Conservation (phyloP, 2,797 vertebrate genomes). For the Botia kubotai region DNA sequence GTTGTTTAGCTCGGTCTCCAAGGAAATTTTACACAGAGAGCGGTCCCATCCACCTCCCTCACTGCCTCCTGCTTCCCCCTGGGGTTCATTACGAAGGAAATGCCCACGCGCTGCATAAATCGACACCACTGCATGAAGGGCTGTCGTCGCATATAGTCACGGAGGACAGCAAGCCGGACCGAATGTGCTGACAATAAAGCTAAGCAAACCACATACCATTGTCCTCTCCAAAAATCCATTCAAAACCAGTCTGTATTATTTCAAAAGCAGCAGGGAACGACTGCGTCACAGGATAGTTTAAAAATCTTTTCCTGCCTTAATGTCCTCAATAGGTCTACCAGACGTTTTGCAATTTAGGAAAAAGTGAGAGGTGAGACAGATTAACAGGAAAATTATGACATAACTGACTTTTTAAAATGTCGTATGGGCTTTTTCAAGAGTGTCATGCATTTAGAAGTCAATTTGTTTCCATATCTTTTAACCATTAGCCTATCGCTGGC, state of each 20-base stretch:
- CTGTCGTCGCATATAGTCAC: slow-evolving; percentile 35
- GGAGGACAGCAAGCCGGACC: slow-evolving; percentile 6
- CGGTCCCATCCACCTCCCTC: slow-evolving; percentile 40
- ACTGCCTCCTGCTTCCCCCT: slow-evolving; percentile 35
- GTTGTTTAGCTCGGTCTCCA: slow-evolving; percentile 44
- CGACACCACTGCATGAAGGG: slow-evolving; percentile 51
- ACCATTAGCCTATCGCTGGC: too few species aligned
- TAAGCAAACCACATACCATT: slow-evolving; percentile 21
- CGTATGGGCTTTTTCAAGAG: not conserved
- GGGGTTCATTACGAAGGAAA: slow-evolving; percentile 60
- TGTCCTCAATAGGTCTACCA: not conserved
- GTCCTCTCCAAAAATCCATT: slow-evolving; percentile 35
- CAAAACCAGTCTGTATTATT: slow-evolving; percentile 16
- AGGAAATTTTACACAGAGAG: slow-evolving; percentile 55
- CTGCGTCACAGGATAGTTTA: too few species aligned
- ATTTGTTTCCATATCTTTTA: too few species aligned
- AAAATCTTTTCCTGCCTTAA: not conserved
- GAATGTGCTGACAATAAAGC: slow-evolving; percentile 49
- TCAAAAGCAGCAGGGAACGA: not conserved
- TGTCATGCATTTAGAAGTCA: too few species aligned
- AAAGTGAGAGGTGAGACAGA: not conserved
- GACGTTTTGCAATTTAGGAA: slow-evolving; percentile 5
- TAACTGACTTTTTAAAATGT: not conserved
- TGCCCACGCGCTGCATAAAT: slow-evolving; percentile 48
- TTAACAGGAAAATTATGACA: not conserved